These are phyloP conservation scores for Habroteleia sp. DNA, from an alignment of 2,888 invertebrate species.

Conservation along the genomic window DNA sequence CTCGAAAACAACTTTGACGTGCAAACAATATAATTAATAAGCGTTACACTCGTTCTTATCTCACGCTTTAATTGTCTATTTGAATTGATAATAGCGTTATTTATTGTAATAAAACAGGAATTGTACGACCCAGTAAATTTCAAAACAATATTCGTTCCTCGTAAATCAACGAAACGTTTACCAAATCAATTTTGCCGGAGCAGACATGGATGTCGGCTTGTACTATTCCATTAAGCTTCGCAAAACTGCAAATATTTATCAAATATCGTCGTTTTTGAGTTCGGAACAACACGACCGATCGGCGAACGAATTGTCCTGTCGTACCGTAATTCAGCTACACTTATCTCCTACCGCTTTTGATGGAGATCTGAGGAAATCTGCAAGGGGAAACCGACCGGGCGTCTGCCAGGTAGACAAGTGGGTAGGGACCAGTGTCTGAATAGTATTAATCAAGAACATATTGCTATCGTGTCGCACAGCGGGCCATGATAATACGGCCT, in stretches of 20 bases:
- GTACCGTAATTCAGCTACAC: conserved; percentile 17
- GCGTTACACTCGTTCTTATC: too few species aligned
- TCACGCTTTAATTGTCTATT: too few species aligned
- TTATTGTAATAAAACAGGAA: too few species aligned
- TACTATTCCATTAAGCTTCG: conserved; percentile 7
- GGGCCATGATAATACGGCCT: conserved; percentile 45
- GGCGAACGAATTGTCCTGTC: conserved; percentile 7
- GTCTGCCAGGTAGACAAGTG: conserved; percentile 32
- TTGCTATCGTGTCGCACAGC: conserved; percentile 58
- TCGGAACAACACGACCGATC: background rate
- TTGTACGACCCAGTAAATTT: too few species aligned
- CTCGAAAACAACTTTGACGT: too few species aligned
- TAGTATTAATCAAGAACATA: conserved; percentile 68
- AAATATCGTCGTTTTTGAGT: conserved; percentile 14
- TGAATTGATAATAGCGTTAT: too few species aligned
- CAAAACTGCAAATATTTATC: conserved; percentile 24
- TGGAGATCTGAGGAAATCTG: conserved; percentile 5
- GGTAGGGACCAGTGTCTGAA: conserved; percentile 65
- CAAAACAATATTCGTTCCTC: too few species aligned
- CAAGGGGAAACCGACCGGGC: conserved; percentile 11
- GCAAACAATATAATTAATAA: too few species aligned
- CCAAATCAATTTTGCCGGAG: background rate
- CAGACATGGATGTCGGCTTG: background rate
- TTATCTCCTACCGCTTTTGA: conserved; percentile 6
- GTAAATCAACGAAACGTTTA: background rate